Evolutionary conservation across 2,888 invertebrate genomes (phyloP).

Genomic region (Pristionchus entomophagus): DNA sequence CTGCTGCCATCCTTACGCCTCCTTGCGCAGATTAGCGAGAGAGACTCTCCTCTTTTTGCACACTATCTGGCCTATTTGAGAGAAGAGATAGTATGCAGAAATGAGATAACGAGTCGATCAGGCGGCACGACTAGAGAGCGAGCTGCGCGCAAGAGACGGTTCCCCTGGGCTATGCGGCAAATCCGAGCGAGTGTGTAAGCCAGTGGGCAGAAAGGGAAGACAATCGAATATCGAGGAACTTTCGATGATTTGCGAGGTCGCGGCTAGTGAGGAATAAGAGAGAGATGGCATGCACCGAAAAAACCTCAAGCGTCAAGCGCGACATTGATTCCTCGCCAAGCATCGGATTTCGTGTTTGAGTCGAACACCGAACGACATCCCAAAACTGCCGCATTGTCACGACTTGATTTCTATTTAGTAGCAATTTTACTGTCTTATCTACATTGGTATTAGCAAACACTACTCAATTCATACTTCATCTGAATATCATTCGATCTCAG

Average conservation of each 20-base stretch:
- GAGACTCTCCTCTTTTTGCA: not conserved
- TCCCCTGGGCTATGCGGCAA: not conserved
- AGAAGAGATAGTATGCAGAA: too few relatives aligned
- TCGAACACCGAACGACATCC: too few relatives aligned
- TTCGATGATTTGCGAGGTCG: conserved; percentile 14
- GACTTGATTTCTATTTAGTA: too few relatives aligned
- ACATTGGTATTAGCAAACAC: too few relatives aligned
- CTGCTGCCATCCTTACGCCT: not conserved
- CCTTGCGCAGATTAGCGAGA: not conserved
- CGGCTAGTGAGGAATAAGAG: not conserved
- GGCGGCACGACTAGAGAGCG: not conserved
- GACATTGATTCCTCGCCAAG: too few relatives aligned
- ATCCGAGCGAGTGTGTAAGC: not conserved
- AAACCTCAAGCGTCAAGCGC: not conserved
- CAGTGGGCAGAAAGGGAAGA: not conserved
- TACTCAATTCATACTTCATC: too few relatives aligned
- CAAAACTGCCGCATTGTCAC: too few relatives aligned
- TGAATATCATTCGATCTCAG: too few relatives aligned
- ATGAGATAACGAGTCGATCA: too few relatives aligned
- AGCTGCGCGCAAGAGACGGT: not conserved
- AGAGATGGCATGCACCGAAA: not conserved
- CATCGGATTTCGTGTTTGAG: too few relatives aligned
- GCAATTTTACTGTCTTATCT: too few relatives aligned
- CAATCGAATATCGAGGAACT: not conserved
- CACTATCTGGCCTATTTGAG: too few relatives aligned